Evolutionary conservation across 37 sponge, comb jelly and placozoan genomes (phyloP).

Genomic region (Dysidea cf. avara): DNA sequence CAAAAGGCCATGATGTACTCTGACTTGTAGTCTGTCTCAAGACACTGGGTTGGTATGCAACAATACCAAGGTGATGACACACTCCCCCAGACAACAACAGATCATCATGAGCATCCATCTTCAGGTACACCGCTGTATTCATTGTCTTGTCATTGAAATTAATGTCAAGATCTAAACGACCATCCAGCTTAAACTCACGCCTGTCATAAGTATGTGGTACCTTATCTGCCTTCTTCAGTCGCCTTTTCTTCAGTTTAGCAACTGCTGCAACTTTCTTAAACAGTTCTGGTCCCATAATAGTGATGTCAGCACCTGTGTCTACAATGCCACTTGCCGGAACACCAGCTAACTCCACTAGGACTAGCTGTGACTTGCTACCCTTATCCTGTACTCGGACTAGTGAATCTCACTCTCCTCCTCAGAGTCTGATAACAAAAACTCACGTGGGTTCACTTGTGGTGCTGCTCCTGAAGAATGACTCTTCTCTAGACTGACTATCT

Average conservation of each 20-base stretch:
- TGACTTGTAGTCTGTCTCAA: neutral
- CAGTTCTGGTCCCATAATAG: conserved; percentile 45
- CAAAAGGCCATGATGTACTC: neutral
- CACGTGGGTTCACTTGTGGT: neutral
- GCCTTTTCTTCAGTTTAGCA: conserved; percentile 27
- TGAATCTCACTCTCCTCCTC: conserved; percentile 24
- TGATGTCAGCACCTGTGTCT: conserved; percentile 54
- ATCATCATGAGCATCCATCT: conserved; percentile 55
- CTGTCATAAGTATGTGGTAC: conserved; percentile 32
- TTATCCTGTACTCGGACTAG: conserved; percentile 22
- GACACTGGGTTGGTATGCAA: conserved; percentile 38
- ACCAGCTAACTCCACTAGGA: conserved; percentile 22
- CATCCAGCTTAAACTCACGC: conserved; percentile 36
- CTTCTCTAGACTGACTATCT: neutral
- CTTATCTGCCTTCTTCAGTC: conserved; percentile 44
- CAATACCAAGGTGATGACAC: conserved; percentile 42
- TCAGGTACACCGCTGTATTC: conserved; percentile 23
- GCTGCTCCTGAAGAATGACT: neutral
- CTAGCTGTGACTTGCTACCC: conserved; percentile 32
- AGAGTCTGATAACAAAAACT: conserved; percentile 24
- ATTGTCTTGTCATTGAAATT: conserved; percentile 29
- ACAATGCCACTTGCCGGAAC: conserved; percentile 36
- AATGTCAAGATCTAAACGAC: conserved; percentile 59
- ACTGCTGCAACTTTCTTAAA: conserved; percentile 48
- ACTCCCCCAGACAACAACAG: conserved; percentile 54